Conservation (phyloP, 2,113 vertebrate species). For the Nesoenas mayeri region DNA sequence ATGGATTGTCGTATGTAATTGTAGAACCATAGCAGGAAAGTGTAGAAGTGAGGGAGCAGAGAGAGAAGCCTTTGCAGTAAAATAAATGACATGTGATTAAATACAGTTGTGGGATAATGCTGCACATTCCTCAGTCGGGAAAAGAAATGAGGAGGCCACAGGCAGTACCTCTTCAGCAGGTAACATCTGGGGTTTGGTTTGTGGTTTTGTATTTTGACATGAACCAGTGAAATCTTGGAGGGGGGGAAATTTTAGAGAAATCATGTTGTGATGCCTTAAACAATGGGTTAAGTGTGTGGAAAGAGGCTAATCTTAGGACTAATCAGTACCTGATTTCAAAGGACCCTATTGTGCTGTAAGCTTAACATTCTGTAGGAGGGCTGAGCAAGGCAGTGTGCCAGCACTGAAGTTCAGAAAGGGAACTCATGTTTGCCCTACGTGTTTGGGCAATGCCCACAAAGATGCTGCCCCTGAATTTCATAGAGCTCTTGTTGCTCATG, state of each 20-base stretch:
- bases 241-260: not conserved
- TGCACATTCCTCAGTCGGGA: not conserved
- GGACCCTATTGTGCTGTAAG: not conserved
- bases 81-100: not conserved
- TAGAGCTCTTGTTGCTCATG: not conserved
- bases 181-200: not conserved
- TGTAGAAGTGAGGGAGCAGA: not conserved
- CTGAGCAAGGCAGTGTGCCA: not conserved
- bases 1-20: not conserved
- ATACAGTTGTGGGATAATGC: not conserved
- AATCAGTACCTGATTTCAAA: not conserved
- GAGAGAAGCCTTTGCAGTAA: not conserved
- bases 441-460: not conserved
- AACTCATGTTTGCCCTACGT: not conserved
- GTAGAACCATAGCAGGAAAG: not conserved
- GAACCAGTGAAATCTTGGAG: not conserved
- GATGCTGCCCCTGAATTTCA: not conserved
- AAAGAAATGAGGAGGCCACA: not conserved
- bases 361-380: not conserved
- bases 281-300: not conserved
- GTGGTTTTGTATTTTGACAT: not conserved
- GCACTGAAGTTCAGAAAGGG: not conserved
- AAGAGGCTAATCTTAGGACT: not conserved
- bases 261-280: not conserved
- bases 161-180: not conserved